Percentiles rank a stretch among this genome's conserved stretches.
These are phyloP conservation scores for Perizoma flavofasciatum DNA, from an alignment of 2,888 invertebrate species.

Conservation along the genomic window DNA sequence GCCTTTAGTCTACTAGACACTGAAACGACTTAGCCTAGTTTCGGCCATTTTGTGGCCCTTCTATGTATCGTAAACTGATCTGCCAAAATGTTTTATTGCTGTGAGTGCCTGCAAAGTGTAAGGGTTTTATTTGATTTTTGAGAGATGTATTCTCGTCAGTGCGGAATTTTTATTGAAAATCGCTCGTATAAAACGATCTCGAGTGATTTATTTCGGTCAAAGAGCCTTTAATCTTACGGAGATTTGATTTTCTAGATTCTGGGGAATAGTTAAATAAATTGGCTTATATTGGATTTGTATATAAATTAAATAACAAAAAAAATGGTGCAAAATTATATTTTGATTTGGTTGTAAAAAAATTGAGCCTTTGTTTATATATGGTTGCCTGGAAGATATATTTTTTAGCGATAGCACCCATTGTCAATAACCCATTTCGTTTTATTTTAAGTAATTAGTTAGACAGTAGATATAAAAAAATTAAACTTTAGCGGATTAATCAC, in stretches of 20 bases:
- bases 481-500: too few relatives aligned
- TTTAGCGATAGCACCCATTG: too few relatives aligned
- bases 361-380: too few relatives aligned
- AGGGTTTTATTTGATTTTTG: constrained; percentile 4
- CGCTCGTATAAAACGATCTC: constrained; percentile 18
- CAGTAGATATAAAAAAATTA: too few relatives aligned
- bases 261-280: constrained; percentile 5
- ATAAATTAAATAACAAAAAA: too few relatives aligned
- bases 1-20: not conserved
- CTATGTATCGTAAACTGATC: not conserved
- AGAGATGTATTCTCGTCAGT: constrained; percentile 9
- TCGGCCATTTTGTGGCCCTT: not conserved
- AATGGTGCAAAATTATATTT: too few relatives aligned
- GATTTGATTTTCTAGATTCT: not conserved
- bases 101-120: constrained; percentile 31
- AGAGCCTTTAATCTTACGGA: constrained; percentile 1
- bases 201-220: constrained; percentile 23
- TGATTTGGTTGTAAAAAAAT: too few relatives aligned
- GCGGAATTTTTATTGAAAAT: constrained; percentile 36
- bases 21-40: not conserved
- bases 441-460: too few relatives aligned
- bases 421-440: too few relatives aligned
- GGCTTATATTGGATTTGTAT: too few relatives aligned
- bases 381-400: too few relatives aligned
- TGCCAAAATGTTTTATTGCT: constrained; percentile 42